A percentile compares a stretch with the other conserved stretches of the same genome.
phyloP scores from a whole-genome alignment of 2,888 invertebrate species.

The Smittia aterrima region DNA sequence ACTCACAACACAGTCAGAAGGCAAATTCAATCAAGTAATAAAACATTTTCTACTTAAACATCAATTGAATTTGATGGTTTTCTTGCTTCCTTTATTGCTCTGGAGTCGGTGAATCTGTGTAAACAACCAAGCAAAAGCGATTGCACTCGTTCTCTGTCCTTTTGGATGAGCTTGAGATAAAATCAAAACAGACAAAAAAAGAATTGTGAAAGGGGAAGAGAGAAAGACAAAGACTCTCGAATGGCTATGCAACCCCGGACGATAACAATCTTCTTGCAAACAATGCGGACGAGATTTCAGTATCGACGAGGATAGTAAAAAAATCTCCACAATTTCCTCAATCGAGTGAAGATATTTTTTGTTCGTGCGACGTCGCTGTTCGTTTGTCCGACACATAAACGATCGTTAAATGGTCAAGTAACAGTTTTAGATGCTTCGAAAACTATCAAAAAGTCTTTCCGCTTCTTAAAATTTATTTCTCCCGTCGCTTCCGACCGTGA shows the following conservation, averaged over 20 bases:
- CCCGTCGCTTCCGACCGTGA: too few relatives aligned
- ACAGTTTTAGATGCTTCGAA: neutral
- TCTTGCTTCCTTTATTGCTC: neutral
- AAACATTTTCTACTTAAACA: constrained; percentile 23
- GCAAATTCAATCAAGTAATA: constrained; percentile 25
- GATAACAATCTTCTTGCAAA: neutral
- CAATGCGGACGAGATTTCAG: neutral
- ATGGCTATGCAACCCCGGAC: neutral
- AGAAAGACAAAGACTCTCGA: neutral
- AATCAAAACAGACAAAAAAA: neutral
- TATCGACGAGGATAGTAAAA: neutral
- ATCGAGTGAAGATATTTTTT: neutral
- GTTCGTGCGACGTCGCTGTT: neutral
- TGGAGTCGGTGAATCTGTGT: neutral
- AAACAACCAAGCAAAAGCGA: neutral
- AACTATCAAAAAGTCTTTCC: constrained; percentile 4
- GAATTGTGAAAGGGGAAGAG: neutral
- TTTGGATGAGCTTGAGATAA: neutral
- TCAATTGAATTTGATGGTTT: constrained; percentile 23
- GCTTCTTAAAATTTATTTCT: too few relatives aligned
- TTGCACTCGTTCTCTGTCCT: neutral
- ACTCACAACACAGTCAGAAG: neutral
- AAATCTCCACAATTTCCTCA: constrained; percentile 2
- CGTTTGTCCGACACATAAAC: neutral
- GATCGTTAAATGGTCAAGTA: constrained; percentile 23